Base-by-base conservation (phyloP, 2,888 invertebrate species). In the Arenicola marina region DNA sequence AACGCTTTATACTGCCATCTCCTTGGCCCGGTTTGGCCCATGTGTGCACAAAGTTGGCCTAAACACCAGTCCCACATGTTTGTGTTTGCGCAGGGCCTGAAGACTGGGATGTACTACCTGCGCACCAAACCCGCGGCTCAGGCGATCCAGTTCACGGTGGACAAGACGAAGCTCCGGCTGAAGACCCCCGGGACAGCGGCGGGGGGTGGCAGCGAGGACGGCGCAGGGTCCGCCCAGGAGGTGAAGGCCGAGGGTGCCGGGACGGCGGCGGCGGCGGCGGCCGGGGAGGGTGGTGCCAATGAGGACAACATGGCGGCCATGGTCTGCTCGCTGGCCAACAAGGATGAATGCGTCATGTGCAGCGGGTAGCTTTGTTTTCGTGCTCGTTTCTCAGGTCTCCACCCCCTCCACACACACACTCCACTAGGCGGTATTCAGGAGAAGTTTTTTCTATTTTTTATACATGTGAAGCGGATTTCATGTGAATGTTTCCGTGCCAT, bases 61-160 rank as follows among this genome's bases (percentile, higher is more conserved):
- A n/a, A n/a, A n/a, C n/a, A n/a, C n/a, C n/a, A n/a, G n/a, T n/a
- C n/a, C n/a, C n/a, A n/a, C n/a, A n/a, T n/a, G n/a, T n/a, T n/a
- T n/a, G n/a, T n/a, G n/a, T n/a, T n/a, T n/a, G n/a, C 54, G 15
- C 58, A 89, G 88, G 98, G 98, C 2, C 86, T 99, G 62, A 99
- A 99, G 86, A 99, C 98, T 1, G 99, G 99, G 56, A 97, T 99
- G 97, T 99, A 99, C 84, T 98, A 99, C 82, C 86, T 99, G 69
- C 88, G 97, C 56, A 97, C 96, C 0, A 96, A 95, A 81, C 94
- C 98, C 4, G 98, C 98, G 0, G 95, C 92, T 1, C 91, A 93
- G 82, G 95, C 98, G 3, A 94, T 98, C 73, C 95, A 99, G 81
- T 98, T 99, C 83, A 98, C 98, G 0, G 95, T 98, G 0, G 95